A percentile compares a stretch with the other conserved stretches of the same genome.
Conservation (phyloP, 1,140 invertebrate genomes). For the Acyrthosiphon pisum region DNA sequence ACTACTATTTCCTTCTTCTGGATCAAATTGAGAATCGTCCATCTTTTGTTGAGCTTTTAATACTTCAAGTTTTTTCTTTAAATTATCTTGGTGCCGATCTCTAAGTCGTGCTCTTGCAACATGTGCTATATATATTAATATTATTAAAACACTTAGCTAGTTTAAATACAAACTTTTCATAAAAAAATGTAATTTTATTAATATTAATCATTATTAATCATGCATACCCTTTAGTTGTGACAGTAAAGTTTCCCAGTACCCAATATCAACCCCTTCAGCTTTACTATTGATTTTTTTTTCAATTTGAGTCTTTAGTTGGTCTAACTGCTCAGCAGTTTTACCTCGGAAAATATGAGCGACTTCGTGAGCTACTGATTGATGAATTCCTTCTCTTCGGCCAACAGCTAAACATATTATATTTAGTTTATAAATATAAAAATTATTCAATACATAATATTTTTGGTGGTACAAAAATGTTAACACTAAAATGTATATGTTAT, state of each 20-base stretch:
- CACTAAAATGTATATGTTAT: neutral
- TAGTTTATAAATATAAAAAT: neutral
- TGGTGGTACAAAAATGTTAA: neutral
- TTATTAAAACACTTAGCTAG: neutral
- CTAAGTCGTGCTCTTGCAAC: conserved; percentile 91
- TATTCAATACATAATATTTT: neutral
- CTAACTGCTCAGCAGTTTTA: conserved; percentile 87
- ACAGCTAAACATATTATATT: conserved; percentile 63
- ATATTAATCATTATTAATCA: neutral
- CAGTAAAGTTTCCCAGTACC: conserved; percentile 95
- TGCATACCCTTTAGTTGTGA: conserved; percentile 84
- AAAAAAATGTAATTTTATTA: neutral
- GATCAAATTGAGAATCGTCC: conserved; percentile 62
- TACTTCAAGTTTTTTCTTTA: conserved; percentile 87
- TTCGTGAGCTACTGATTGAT: conserved; percentile 89
- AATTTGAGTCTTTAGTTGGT: conserved; percentile 84
- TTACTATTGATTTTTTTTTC: conserved; percentile 85
- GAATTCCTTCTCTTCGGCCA: conserved; percentile 88
- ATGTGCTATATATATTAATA: conserved; percentile 72
- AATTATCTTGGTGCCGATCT: conserved; percentile 90
- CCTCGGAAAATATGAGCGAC: conserved; percentile 91
- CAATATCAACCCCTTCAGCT: conserved; percentile 91
- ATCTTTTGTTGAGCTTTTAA: conserved; percentile 89
- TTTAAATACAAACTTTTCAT: neutral
- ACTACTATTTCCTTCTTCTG: conserved; percentile 55